Conservation (phyloP, 92 coral and sea anemone genomes). For the Desmophyllum pertusum region DNA sequence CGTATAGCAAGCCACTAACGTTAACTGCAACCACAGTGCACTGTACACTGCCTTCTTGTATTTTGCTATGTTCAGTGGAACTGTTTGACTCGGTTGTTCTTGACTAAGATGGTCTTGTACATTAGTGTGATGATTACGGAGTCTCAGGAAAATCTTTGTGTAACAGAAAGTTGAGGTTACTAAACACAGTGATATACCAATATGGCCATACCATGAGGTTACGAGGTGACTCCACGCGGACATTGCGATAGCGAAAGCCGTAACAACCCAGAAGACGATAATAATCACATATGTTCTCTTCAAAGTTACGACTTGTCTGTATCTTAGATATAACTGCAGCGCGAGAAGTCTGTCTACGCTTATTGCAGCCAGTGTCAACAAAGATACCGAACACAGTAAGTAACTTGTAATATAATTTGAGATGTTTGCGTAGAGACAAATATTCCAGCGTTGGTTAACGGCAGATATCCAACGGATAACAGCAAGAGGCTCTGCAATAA, state of each 20-base stretch:
- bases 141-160: not conserved
- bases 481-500: constrained; percentile 16
- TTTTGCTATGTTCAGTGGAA: too few relatives aligned
- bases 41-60: not conserved
- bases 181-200: not conserved
- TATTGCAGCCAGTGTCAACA: constrained; percentile 8
- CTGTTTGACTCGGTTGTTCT: not conserved
- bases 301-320: constrained; percentile 3
- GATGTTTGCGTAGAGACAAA: constrained; percentile 14
- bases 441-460: constrained; percentile 2
- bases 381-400: constrained; percentile 8
- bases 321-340: not conserved
- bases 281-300: not conserved
- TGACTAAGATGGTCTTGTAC: not conserved
- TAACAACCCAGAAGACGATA: not conserved
- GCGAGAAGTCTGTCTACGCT: constrained; percentile 14
- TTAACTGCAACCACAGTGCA: not conserved
- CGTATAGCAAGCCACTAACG: not conserved
- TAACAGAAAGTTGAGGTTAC: not conserved
- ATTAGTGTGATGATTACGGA: not conserved
- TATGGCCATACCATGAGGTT: not conserved
- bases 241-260: not conserved
- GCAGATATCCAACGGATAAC: constrained; percentile 7
- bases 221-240: not conserved
- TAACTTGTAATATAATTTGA: not conserved